Evolutionary conservation across 1,140 invertebrate genomes (phyloP).

Genomic region (Hylyphantes graminicola): DNA sequence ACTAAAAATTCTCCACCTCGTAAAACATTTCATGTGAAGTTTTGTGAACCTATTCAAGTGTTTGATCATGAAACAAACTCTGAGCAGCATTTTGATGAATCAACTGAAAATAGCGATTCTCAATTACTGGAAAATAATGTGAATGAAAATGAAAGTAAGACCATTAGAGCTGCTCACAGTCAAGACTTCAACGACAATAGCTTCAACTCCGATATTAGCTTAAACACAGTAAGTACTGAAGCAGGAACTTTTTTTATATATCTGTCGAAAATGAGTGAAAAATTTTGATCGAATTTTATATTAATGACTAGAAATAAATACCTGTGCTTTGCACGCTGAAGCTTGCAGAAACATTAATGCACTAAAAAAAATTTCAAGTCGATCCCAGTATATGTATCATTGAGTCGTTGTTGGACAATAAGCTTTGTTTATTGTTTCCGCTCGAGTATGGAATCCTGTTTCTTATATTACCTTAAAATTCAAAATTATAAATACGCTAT

Average conservation of each 20-base stretch:
- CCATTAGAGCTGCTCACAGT: not conserved
- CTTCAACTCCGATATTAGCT: not conserved
- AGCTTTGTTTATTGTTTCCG: not conserved
- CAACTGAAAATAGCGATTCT: not conserved
- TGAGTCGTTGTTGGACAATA: not conserved
- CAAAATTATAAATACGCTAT: no score
- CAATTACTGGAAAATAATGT: not conserved
- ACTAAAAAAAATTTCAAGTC: not conserved
- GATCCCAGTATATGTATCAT: not conserved
- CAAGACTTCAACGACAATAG: not conserved
- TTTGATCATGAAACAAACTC: not conserved
- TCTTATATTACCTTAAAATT: no score
- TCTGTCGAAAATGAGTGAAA: not conserved
- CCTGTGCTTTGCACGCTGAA: not conserved
- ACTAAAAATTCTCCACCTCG: not conserved
- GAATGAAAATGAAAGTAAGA: not conserved
- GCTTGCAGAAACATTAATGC: not conserved
- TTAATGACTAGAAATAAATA: not conserved
- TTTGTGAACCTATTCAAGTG: not conserved
- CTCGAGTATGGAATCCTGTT: not conserved
- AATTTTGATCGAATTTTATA: not conserved
- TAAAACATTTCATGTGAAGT: conserved; percentile 3
- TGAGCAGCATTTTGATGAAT: not conserved
- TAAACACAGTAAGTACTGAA: not conserved
- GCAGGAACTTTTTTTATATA: not conserved